These are phyloP conservation scores for Drepana falcataria DNA, from an alignment of 2,888 invertebrate species.

Conservation along the genomic window DNA sequence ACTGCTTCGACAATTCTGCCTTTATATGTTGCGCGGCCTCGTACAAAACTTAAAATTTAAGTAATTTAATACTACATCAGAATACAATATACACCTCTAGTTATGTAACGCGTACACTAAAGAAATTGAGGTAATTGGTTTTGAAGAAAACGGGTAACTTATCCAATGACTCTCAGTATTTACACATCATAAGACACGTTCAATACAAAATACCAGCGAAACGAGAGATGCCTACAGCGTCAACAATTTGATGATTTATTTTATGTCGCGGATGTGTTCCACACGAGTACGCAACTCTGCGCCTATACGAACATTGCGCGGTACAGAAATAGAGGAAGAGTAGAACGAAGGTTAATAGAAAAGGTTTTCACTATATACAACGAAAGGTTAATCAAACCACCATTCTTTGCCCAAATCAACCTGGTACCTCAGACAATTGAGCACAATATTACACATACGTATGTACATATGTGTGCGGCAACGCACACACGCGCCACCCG, in stretches of 20 bases:
- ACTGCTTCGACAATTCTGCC: conserved; percentile 38
- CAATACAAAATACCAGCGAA: conserved; percentile 27
- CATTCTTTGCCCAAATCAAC: conserved; percentile 24
- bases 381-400: conserved; percentile 17
- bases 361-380: conserved; percentile 10
- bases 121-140: conserved; percentile 78
- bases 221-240: conserved; percentile 18
- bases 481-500: conserved; percentile 36
- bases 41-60: conserved; percentile 61
- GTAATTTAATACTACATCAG: conserved; percentile 64
- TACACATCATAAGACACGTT: conserved; percentile 41
- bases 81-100: conserved; percentile 58
- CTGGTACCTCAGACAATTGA: conserved; percentile 30
- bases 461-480: conserved; percentile 58
- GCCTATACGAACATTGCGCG: conserved; percentile 54
- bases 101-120: conserved; percentile 62
- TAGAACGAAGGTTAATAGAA: conserved; percentile 4
- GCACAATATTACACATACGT: conserved; percentile 39
- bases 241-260: conserved; percentile 32
- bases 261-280: conserved; percentile 20
- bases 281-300: conserved; percentile 49
- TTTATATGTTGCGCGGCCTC: conserved; percentile 50
- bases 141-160: conserved; percentile 72
- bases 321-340: conserved; percentile 29
- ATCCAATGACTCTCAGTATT: conserved; percentile 73